Conservation (phyloP, 2,888 invertebrate genomes). For the Luperina testacea region DNA sequence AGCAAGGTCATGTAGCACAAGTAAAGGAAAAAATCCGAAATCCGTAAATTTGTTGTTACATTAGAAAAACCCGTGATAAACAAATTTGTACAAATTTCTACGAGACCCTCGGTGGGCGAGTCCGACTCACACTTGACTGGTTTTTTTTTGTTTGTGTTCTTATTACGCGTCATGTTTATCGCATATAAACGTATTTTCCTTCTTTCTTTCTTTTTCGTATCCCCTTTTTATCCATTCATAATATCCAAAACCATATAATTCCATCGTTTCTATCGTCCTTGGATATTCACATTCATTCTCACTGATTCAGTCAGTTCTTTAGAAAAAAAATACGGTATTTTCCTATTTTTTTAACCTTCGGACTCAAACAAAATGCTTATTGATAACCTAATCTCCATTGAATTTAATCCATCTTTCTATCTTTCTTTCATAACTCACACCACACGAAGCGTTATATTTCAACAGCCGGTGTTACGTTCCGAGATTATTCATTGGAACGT, state of each 20-base stretch:
- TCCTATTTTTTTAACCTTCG: not conserved
- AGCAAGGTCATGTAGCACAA: too few relatives aligned
- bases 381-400: not conserved
- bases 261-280: not conserved
- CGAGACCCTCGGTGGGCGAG: too few relatives aligned
- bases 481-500: slow-evolving; percentile 73
- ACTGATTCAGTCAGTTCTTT: not conserved
- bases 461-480: slow-evolving; percentile 66
- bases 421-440: slow-evolving; percentile 13
- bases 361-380: not conserved
- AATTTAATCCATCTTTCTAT: not conserved
- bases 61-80: too few relatives aligned
- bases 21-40: too few relatives aligned
- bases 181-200: not conserved
- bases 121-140: too few relatives aligned
- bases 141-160: not conserved
- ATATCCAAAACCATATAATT: not conserved
- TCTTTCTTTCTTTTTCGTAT: not conserved
- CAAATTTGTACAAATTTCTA: too few relatives aligned
- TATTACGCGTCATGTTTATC: not conserved
- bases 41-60: too few relatives aligned
- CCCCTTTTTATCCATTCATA: not conserved
- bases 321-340: too few relatives aligned
- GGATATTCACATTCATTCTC: not conserved
- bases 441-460: slow-evolving; percentile 66